Evolutionary conservation across 2,113 vertebrate genomes (phyloP), one percentile per base, ranked within the genome.

Genomic region (Ramphastos sulfuratus): DNA sequence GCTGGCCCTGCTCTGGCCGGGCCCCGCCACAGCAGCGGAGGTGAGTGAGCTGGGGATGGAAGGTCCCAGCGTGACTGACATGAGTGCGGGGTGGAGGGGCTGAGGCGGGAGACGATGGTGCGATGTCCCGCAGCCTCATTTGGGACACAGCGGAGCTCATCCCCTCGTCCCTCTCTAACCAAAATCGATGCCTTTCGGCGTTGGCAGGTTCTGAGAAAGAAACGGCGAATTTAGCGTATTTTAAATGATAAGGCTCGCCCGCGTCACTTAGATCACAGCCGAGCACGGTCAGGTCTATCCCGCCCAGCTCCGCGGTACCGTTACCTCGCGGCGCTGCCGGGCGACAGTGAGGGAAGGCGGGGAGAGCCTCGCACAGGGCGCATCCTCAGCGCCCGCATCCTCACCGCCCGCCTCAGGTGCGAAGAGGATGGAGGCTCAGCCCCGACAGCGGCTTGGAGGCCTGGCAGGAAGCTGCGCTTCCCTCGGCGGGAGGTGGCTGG

Each of bases 1-100:
- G 65, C 88, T 95, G 30, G 54, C 64, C 82, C 92, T 93, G 78
- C 78, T 92, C 4, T 72, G 92, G 64, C 89, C 78, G 70, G 65
- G 86, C 89, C 79, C 78, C n/a, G 7, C 82, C 33, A 71, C 15
- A 9, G 88, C 70, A 12, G 84, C 90, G 4, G 83, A 88, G 90
- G 92, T 90, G 87, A 92, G 90, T 55, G 67, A 75, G 79, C 12
- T 52, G 23, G 50, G 23, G 50, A 52, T 52, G 23, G 50, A 52
- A 23, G 50, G 50, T 52, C 50, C 50, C 50, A 52, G 50, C 50
- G 50, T 52, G 50, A 24, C 50, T 52, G 50, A 52, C 23, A 52
- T 52, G 50, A 24, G 50, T 52, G 37, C 35, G n/a, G 71, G 37
- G 52, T 7, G 33, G 48, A 3, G 27, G 55, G 37, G 7, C 84